phyloP scores from a whole-genome alignment of 2,797 vertebrate genomes.

The Synaphobranchus kaupii region DNA sequence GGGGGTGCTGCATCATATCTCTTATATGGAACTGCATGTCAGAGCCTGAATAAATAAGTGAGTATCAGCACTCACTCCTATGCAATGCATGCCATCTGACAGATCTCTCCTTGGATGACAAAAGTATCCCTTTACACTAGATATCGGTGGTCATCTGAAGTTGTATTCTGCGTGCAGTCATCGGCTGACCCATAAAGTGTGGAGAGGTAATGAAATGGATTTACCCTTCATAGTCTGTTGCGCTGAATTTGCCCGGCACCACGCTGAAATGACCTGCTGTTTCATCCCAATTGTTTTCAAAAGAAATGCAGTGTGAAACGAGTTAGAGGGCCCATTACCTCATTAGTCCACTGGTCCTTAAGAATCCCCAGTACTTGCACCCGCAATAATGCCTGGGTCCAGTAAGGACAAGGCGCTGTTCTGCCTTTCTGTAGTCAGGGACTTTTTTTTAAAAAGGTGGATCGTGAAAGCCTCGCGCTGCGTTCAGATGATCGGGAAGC shows the following conservation, averaged over 20 bases:
- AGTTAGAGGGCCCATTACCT: slow-evolving; percentile 81
- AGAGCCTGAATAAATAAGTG: background rate
- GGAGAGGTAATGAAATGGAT: slow-evolving; percentile 72
- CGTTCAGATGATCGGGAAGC: background rate
- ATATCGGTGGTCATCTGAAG: slow-evolving; percentile 20
- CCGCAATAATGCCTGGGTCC: slow-evolving; percentile 45
- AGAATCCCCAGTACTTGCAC: slow-evolving; percentile 41
- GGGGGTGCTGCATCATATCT: background rate
- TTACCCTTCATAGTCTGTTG: slow-evolving; percentile 79
- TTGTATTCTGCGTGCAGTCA: slow-evolving; percentile 14
- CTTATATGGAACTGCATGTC: background rate
- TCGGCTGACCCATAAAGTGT: slow-evolving; percentile 23
- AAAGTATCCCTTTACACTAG: background rate
- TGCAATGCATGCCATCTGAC: background rate
- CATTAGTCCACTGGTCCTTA: slow-evolving; percentile 47
- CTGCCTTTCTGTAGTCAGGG: slow-evolving; percentile 36
- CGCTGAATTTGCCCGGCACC: slow-evolving; percentile 79
- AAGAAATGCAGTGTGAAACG: slow-evolving; percentile 76
- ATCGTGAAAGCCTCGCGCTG: background rate
- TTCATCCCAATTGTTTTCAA: slow-evolving; percentile 81
- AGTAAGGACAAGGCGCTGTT: slow-evolving; percentile 38
- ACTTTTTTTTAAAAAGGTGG: background rate
- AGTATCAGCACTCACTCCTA: background rate
- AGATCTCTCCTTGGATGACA: background rate
- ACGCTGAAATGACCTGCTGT: slow-evolving; percentile 78